These are phyloP conservation scores for Masticophis lateralis DNA, from an alignment of 2,797 vertebrate genomes.

Conservation along the genomic window DNA sequence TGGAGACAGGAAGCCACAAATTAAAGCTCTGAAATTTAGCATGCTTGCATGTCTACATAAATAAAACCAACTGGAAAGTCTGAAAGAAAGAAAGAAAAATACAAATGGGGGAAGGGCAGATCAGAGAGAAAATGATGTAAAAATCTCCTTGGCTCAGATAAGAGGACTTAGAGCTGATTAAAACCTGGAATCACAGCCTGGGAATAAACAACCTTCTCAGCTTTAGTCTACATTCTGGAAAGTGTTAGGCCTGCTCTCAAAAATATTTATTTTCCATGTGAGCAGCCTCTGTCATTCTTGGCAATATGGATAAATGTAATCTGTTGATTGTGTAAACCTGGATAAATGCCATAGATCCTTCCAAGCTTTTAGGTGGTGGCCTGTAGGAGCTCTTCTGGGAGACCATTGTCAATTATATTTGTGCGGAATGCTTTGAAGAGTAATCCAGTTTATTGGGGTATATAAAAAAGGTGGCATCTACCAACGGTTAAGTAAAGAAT, in stretches of 20 bases:
- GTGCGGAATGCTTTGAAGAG: background rate
- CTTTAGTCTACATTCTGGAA: conserved; percentile 36
- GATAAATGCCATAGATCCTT: background rate
- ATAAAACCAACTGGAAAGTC: conserved; percentile 65
- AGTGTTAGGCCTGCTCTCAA: background rate
- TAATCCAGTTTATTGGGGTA: background rate
- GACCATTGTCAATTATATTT: background rate
- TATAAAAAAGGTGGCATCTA: background rate
- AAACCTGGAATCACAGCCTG: conserved; percentile 46
- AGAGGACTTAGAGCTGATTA: conserved; percentile 51
- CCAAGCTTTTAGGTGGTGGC: background rate
- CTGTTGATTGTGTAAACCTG: background rate
- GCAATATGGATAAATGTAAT: background rate
- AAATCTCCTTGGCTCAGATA: conserved; percentile 49
- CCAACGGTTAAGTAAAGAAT: background rate
- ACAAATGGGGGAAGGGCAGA: conserved; percentile 49
- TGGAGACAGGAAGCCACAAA: conserved; percentile 73
- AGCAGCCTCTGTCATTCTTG: background rate
- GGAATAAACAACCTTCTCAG: conserved; percentile 35
- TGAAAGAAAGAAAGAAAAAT: conserved; percentile 42
- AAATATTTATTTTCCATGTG: background rate
- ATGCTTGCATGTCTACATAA: conserved; percentile 60
- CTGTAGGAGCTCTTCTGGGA: background rate
- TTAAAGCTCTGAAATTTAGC: conserved; percentile 67
- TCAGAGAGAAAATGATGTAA: conserved; percentile 53